Evolutionary conservation across 2,888 invertebrate genomes (phyloP), one percentile per base, ranked within the genome.

Genomic region (Idaea aversata): DNA sequence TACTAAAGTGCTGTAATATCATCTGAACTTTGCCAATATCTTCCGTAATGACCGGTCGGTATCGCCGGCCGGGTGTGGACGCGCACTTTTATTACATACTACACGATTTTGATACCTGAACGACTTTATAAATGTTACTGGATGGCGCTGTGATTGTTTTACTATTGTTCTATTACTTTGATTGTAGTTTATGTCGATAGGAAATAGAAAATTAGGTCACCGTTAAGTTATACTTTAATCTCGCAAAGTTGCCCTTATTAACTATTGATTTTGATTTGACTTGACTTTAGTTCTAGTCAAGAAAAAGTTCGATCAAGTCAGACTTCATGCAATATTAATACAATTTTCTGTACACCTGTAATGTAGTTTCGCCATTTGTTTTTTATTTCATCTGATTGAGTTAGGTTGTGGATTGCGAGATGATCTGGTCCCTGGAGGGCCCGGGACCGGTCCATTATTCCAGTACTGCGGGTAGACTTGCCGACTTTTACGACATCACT

Each of bases 11-110:
- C 47, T 5, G 47, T 47, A 47, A 47, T 47, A 47, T 47, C 47
- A 47, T 47, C 57, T 57, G 57, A 72, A 72, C 66, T 72, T 72
- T 69, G 67, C 68, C 72, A 72, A 72, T 72, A 72, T 70, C 68
- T 65, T 63, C 61, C 65, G 72, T 70, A 72, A 72, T 70, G 72
- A 68, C 63, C 67, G 61, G 34, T 62, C 67, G 69, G 65, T 69
- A 69, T 38, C 47, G 47, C 47, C 47, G 47, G 47, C 47, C 47
- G 47, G 47, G 47, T 47, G 47, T 47, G 47, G 47, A 47, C 47
- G 47, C 47, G 47, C 47, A 47, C 47, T 47, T 47, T 47, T 47
- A 47, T 47, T 47, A 47, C 47, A 10, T 47, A 47, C 47, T 6
- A 47, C 47, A 47, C 10, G 47, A 47, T 7, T 47, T 10, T 47